Evolutionary conservation across 2,797 vertebrate genomes (phyloP).

Genomic region (Threskiornis aethiopicus): DNA sequence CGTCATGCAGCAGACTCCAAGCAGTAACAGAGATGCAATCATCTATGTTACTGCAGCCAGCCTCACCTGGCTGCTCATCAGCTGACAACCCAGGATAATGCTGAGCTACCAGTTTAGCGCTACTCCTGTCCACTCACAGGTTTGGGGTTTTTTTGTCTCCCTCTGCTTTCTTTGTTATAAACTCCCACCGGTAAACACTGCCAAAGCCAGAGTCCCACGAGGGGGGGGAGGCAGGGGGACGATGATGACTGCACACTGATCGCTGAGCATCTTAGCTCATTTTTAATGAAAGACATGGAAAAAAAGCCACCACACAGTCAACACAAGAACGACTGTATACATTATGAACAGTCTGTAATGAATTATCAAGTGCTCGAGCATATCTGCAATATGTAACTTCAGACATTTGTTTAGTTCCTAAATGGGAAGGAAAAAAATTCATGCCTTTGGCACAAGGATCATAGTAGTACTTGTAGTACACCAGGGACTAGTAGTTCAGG

Average conservation of each 20-base stretch:
- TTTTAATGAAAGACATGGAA: not conserved
- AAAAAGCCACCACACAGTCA: not conserved
- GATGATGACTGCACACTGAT: accelerated
- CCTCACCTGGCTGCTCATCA: not conserved
- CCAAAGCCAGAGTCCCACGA: not conserved
- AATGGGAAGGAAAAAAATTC: not conserved
- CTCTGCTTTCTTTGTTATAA: not conserved
- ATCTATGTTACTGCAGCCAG: not conserved
- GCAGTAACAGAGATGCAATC: not conserved
- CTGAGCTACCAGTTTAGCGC: not conserved
- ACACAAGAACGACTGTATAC: not conserved
- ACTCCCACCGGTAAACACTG: not conserved
- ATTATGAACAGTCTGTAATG: not conserved
- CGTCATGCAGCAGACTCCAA: not conserved
- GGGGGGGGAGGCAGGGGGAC: accelerated
- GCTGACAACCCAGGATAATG: accelerated
- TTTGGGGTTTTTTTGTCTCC: not conserved
- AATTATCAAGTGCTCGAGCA: not conserved
- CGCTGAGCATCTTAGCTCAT: not conserved
- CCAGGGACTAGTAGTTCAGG: not conserved
- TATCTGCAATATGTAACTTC: not conserved
- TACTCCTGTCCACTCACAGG: not conserved
- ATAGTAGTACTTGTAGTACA: not conserved
- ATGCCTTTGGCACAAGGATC: not conserved
- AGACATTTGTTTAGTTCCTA: not conserved